Base-by-base conservation (phyloP, 1,140 invertebrate genomes). In the Sipha flava region DNA sequence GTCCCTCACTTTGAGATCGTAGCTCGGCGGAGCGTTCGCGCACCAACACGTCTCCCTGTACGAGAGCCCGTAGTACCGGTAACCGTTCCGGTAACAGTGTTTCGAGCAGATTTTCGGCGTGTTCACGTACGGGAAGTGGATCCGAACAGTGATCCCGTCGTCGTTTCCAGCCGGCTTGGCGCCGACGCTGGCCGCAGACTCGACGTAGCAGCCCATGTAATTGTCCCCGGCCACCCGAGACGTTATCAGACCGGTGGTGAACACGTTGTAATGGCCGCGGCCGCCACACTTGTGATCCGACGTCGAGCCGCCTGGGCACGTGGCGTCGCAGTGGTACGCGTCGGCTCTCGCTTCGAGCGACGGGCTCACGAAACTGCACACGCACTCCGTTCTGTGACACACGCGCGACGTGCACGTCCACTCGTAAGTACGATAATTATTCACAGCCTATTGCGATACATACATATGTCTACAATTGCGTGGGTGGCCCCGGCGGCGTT, bases 161-260 rank as follows among this genome's bases (percentile, higher is more conserved):
- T 72, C 21, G 4, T 49, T 29, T 9, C 29, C 23, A 12, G 12
- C 3, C 10, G 2, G 12, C 1, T 47, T 49, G 16, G 16, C 5
- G 0, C 5, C 3, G 1, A 14, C 10, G 2, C 21, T 54, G n/a
- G n/a, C n/a, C n/a, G n/a, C n/a, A n/a, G n/a, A n/a, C n/a, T 72
- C 47, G 14, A 14, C 23, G 47, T 73, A 73, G 37, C 70, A 73
- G 16, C 70, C 70, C 21, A 73, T n/a, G n/a, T 73, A 73, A 34
- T 34, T 6, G 31, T 73, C 12, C 4, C 70, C 47, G n/a, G 70
- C 12, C 31, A 54, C 34, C 1, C 49, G 16, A 12, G 26, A 21
- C 12, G 70, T 73, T 9, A 7, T 10, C 47, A 54, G 10, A 0
- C 70, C 70, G 1, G 70, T 73, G 5, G 70, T 4, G 14, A 73